These are phyloP conservation scores for Poecilobothrus nobilitatus DNA, from an alignment of 2,888 invertebrate species.

Conservation along the genomic window DNA sequence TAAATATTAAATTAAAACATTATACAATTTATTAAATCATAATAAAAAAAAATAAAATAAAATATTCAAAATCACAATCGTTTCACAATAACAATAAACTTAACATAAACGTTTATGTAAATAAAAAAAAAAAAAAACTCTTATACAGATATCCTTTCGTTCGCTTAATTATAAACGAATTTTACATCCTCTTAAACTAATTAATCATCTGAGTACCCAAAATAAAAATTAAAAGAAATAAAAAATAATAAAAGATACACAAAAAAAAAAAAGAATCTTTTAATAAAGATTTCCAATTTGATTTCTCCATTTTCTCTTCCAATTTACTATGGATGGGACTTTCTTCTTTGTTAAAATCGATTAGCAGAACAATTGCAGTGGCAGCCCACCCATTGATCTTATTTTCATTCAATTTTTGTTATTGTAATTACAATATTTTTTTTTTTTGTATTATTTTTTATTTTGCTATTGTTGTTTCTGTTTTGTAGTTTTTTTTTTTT, in stretches of 20 bases:
- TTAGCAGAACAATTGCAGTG: slow-evolving; percentile 6
- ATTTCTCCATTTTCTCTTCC: neutral
- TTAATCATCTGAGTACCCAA: neutral
- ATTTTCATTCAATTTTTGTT: neutral
- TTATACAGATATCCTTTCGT: neutral
- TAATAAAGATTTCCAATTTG: slow-evolving; percentile 4
- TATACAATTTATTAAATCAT: no score
- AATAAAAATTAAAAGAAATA: no score
- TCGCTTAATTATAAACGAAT: slow-evolving; percentile 5
- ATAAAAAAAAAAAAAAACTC: neutral
- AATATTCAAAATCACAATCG: no score
- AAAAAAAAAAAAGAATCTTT: neutral
- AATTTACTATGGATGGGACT: neutral
- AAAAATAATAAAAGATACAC: no score
- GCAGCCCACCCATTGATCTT: slow-evolving; percentile 6
- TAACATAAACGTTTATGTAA: neutral
- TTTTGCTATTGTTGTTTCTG: neutral
- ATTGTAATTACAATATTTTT: neutral
- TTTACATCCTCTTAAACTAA: slow-evolving; percentile 6
- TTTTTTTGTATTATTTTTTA: neutral
- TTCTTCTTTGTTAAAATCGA: neutral
- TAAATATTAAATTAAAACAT: no score
- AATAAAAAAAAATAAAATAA: no score
- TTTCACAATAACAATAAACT: no score
- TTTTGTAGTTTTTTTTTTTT: neutral